These are phyloP conservation scores for Tragulus kanchil DNA, from an alignment of 2,113 vertebrate genomes.

Conservation along the genomic window DNA sequence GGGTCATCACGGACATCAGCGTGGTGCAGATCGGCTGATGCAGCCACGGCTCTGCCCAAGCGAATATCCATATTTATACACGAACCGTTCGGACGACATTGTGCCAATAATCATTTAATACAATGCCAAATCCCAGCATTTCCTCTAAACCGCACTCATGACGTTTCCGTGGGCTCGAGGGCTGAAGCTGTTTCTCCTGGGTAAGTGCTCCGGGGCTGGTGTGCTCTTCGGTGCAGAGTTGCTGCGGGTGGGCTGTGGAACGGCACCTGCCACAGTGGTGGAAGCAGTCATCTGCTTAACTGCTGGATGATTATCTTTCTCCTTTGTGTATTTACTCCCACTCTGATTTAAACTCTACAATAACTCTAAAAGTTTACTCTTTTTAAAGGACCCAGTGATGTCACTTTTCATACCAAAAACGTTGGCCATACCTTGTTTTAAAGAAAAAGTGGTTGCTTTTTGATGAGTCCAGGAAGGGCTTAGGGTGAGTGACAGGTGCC, in stretches of 20 bases:
- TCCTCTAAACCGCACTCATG: conserved; percentile 84
- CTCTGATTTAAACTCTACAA: background rate
- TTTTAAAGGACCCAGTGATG: background rate
- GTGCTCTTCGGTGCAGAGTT: conserved; percentile 62
- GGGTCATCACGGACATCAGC: conserved; percentile 86
- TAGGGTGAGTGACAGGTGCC: too few relatives aligned
- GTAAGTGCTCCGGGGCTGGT: conserved; percentile 69
- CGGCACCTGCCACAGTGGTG: conserved; percentile 76
- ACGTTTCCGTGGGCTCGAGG: conserved; percentile 80
- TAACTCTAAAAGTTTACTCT: background rate
- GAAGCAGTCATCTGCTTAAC: conserved; percentile 86
- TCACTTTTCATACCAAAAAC: background rate
- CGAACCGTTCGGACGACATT: conserved; percentile 83
- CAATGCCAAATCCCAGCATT: conserved; percentile 88
- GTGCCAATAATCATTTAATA: conserved; percentile 88
- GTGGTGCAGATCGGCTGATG: conserved; percentile 88
- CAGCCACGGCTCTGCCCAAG: conserved; percentile 72
- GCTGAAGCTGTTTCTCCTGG: conserved; percentile 79
- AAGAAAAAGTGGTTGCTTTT: background rate
- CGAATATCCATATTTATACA: conserved; percentile 86
- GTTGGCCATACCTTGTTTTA: background rate
- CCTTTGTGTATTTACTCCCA: background rate
- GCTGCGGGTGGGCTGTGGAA: conserved; percentile 72
- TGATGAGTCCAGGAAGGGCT: too few relatives aligned
- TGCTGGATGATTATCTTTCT: background rate